Percentiles rank a stretch among this genome's conserved stretches.
Conservation (phyloP, 1,140 invertebrate species). For the Macrotrachela quadricornifera region DNA sequence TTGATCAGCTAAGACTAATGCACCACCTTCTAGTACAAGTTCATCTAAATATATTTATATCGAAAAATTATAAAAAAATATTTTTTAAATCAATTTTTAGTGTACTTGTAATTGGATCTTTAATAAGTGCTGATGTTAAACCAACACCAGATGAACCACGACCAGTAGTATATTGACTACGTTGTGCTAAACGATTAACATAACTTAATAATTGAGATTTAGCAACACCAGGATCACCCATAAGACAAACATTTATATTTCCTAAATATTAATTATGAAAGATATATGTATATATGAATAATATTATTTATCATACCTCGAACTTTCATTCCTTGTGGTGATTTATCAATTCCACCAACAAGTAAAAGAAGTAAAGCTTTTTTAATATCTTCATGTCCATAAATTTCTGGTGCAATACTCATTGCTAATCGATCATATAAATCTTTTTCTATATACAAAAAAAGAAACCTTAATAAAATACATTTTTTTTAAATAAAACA, state of each 20-base stretch:
- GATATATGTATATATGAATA: too few relatives aligned
- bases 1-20: constrained; percentile 86
- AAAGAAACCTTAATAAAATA: background rate
- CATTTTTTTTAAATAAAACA: background rate
- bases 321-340: constrained; percentile 48
- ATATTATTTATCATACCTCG: constrained; percentile 35
- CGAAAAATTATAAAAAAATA: background rate
- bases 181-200: constrained; percentile 70
- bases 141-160: constrained; percentile 90
- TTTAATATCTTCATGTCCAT: constrained; percentile 91
- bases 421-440: constrained; percentile 75
- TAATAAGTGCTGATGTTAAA: constrained; percentile 88
- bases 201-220: constrained; percentile 89
- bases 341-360: constrained; percentile 81
- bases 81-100: background rate
- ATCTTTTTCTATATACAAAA: constrained; percentile 42
- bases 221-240: constrained; percentile 98
- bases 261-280: too few relatives aligned
- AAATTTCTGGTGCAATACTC: constrained; percentile 94
- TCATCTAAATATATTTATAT: constrained; percentile 31
- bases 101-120: constrained; percentile 71
- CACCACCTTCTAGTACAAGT: constrained; percentile 89
- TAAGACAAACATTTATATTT: constrained; percentile 91
- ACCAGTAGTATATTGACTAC: constrained; percentile 87
- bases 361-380: constrained; percentile 77